Evolutionary conservation across 2,888 invertebrate genomes (phyloP), one percentile per base, ranked within the genome.

Genomic region (Tenthredo notha): DNA sequence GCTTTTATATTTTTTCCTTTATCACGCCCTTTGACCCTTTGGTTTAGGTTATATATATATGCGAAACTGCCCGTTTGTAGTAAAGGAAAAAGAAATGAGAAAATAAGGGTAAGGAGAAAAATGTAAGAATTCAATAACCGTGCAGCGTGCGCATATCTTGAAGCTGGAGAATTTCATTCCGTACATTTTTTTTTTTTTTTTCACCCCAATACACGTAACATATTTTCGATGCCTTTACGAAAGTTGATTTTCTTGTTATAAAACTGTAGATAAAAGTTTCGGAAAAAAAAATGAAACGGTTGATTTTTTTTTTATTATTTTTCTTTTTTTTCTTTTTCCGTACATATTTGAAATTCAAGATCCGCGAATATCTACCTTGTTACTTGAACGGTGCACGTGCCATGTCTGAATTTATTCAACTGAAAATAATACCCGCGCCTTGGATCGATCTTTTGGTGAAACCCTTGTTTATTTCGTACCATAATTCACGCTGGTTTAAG

Each of bases 401-500:
- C 72, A 43, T 25, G 72, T 43, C 72, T 21, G 21, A 74, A 74
- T 43, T 74, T 40, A 74, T 43, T 43, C 40, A 74, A 9, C 72
- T n/a, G 72, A 74, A 74, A 43, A 43, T 74, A 74, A 74, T 74
- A 74, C 25, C 21, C 40, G 40, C 72, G 21, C 72, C 72, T 74
- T 43, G 72, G 72, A 74, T 74, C 72, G 72, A 74, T 74, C 40
- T 74, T 43, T 74, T 43, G 72, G 72, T 2, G 43, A 74, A 74
- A 43, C 72, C 40, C 72, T 43, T 74, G 72, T 74, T 74, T 74
- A 21, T 74, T 74, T 74, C 72, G 40, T 74, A 43, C n/a, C 21
- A 74, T 74, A 74, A 74, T 74, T 74, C 72, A 74, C 72, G 40
- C 72, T 29, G 72, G 72, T 43, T 37, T 74, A 74, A 74, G 40